Evolutionary conservation across 2,888 invertebrate species (phyloP), one percentile per base, ranked within the genome.

Genomic region (Polyploca ridens): DNA sequence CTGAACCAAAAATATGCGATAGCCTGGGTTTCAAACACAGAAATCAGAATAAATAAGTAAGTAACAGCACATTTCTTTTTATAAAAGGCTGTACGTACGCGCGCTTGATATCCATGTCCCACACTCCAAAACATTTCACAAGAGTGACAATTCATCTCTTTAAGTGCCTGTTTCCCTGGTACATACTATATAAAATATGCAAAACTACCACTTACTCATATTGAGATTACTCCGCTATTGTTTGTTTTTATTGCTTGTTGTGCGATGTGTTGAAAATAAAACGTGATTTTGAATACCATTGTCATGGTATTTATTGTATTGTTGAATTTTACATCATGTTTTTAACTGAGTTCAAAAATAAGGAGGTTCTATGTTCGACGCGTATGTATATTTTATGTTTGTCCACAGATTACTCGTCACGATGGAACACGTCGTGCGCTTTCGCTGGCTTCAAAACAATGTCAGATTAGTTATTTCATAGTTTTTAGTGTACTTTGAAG

Each of bases 141-240:
- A 77, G 79, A 91, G 90, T 89, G 89, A 89, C 90, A 85, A 90
- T 91, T 90, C 90, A 91, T 92, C 88, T 89, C 80, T 81, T 70
- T 86, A 82, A 90, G 88, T 87, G 88, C 83, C 74, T 75, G 75
- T 82, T 82, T 73, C 79, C 75, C 77, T 73, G 76, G 75, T 70
- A 68, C 27, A 27, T 69, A 64, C 70, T 72, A 77, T 76, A 87
- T 90, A 84, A 91, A 90, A 87, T 89, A 90, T 90, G 86, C 86
- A 86, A 81, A 87, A 86, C 85, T 85, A 86, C 83, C 86, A 80
- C 81, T 87, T 85, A 85, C 72, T 83, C 77, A 83, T 82, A 81
- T 79, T 81, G 78, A 76, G 76, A 82, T 85, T 84, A 81, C 80
- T 83, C 80, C 80, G 78, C 79, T 77, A 66, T 73, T 71, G 70